Percentiles rank a stretch among this genome's conserved stretches.
Conservation (phyloP, 2,113 vertebrate species). For the Corythornis vintsioides region DNA sequence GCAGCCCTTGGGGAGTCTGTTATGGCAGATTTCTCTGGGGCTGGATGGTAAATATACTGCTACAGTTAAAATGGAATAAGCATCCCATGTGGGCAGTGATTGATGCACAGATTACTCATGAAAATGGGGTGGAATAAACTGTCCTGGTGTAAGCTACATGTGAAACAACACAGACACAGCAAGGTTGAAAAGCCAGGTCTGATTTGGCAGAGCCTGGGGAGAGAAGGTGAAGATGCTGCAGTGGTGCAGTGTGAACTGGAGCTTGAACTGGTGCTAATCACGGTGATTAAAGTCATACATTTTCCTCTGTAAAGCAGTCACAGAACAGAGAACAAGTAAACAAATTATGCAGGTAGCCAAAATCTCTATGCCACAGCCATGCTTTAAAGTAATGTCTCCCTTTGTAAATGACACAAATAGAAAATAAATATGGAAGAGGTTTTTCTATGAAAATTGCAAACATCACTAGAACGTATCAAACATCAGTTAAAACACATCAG, state of each 20-base stretch:
- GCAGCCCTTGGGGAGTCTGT: neutral
- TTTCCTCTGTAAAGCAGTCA: neutral
- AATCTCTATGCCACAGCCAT: neutral
- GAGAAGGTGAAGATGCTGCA: neutral
- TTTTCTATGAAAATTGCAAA: slow-evolving; percentile 15
- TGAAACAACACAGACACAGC: neutral
- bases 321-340: neutral
- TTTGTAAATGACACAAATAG: slow-evolving; percentile 3
- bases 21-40: neutral
- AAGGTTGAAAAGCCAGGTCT: neutral
- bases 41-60: neutral
- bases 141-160: fast-evolving
- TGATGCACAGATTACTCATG: neutral
- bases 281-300: neutral
- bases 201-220: neutral
- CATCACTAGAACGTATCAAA: neutral
- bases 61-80: neutral
- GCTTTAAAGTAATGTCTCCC: neutral
- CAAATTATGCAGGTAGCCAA: neutral
- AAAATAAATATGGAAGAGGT: slow-evolving; percentile 41
- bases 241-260: neutral
- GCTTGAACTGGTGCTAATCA: neutral
- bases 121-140: neutral
- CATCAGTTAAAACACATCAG: neutral
- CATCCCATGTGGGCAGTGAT: neutral